Evolutionary conservation across 2,888 invertebrate species (phyloP).

Genomic region (Agriotes lineatus): DNA sequence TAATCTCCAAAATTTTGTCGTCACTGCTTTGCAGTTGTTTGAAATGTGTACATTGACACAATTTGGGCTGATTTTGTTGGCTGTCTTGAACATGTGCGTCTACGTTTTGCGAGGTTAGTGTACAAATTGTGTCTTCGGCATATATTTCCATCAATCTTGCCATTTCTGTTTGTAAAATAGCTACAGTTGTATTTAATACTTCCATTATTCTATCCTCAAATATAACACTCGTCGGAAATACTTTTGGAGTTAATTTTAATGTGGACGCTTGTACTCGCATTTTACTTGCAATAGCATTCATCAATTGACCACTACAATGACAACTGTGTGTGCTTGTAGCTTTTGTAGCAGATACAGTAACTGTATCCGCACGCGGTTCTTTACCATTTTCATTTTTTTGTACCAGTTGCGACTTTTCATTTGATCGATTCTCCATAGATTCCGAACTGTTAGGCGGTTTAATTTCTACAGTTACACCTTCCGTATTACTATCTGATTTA

Average conservation of each 20-base stretch:
- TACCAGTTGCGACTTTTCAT: neutral
- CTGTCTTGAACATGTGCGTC: too few species aligned
- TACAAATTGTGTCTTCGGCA: too few species aligned
- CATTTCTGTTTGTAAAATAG: conserved; percentile 35
- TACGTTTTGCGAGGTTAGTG: too few species aligned
- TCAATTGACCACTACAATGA: neutral
- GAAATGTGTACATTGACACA: neutral
- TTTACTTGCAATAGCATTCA: conserved; percentile 14
- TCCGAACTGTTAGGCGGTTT: too few species aligned
- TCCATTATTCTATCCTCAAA: conserved; percentile 33
- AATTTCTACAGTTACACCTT: too few species aligned
- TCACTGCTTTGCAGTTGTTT: neutral
- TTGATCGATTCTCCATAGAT: neutral
- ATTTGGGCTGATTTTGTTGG: neutral
- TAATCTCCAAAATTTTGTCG: too few species aligned
- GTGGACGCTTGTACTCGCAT: conserved; percentile 22
- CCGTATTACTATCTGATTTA: too few species aligned
- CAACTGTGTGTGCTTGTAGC: neutral
- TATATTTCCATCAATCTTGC: conserved; percentile 28
- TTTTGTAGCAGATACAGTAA: neutral
- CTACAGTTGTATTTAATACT: conserved; percentile 23
- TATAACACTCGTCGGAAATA: conserved; percentile 1
- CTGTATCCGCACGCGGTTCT: neutral
- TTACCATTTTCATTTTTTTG: neutral
- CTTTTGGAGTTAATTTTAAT: conserved; percentile 8